Evolutionary conservation across 2,797 vertebrate species (phyloP), one percentile per base, ranked within the genome.

Genomic region (Mus caroli): DNA sequence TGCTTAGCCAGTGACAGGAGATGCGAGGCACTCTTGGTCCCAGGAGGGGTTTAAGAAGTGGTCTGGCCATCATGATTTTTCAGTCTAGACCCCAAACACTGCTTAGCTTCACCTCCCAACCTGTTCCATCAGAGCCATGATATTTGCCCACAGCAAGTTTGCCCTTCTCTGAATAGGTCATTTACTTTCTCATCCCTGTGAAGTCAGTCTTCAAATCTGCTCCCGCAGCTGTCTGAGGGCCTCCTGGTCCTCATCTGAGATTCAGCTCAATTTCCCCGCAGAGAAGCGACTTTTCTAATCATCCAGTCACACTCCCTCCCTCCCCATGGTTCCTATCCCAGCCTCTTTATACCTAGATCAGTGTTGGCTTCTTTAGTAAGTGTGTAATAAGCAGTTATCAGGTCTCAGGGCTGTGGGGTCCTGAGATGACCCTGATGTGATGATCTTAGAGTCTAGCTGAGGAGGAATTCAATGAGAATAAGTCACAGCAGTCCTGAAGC

Each of bases 41-140:
- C 7, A 24, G 73, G 31, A 50, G 26, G 19, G 13, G 20, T 78
- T 54, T 64, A 75, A 56, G 54, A 94, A 28, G 64, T 56, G 34
- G 12, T 19, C 12, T 46, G 37, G 10, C 17, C 19, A 14, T 69
- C 37, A 1, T 22, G 89, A 76, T n/a, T 22, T 87, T 46, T 58
- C 24, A 58, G 40, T 78, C 60, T 75, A 62, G 24, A 52, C 60
- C 50, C 4, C 77, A 85, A n/a, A 20, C 62, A 58, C 5, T 2
- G 0, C 13, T 43, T 73, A 56, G 60, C 58, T 11, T 86, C 19
- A 20, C 43, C 13, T 83, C n/a, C 28, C 1, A 58, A 40, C 1
- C 14, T 7, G 56, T 31, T 6, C 24, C 6, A 6, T 43, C 3
- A 8, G 0, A 24, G 7, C 6, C 34, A 6, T 20, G 7, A 1